phyloP scores from a whole-genome alignment of 2,888 invertebrate species.

The Palloptera scutellata region DNA sequence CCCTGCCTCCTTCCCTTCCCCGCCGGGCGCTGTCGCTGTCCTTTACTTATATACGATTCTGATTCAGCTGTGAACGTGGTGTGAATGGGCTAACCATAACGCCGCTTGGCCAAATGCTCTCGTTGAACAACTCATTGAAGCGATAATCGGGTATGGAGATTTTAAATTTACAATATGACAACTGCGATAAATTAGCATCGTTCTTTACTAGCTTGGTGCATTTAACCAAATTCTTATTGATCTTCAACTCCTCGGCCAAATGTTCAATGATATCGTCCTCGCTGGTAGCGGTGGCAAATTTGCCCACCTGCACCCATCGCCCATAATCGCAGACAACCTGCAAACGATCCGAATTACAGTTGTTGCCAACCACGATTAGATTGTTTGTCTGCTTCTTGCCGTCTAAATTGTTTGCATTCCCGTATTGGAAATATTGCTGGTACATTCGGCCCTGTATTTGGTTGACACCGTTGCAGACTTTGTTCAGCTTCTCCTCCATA shows the following conservation, averaged over 20 bases:
- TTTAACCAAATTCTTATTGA: slow-evolving; percentile 58
- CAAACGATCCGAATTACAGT: slow-evolving; percentile 59
- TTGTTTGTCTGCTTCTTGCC: slow-evolving; percentile 57
- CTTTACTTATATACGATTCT: slow-evolving; percentile 56
- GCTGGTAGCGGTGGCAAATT: slow-evolving; percentile 58
- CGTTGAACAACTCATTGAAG: slow-evolving; percentile 60
- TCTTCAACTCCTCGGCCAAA: slow-evolving; percentile 56
- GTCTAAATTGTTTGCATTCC: slow-evolving; percentile 53
- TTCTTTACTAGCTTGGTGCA: slow-evolving; percentile 60
- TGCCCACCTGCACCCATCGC: slow-evolving; percentile 59
- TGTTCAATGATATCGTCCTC: slow-evolving; percentile 60
- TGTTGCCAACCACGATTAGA: slow-evolving; percentile 58
- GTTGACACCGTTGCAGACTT: slow-evolving; percentile 57
- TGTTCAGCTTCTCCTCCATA: slow-evolving; percentile 59
- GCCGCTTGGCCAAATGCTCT: slow-evolving; percentile 60
- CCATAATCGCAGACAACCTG: slow-evolving; percentile 60
- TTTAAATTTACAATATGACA: slow-evolving; percentile 59
- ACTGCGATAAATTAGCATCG: slow-evolving; percentile 57
- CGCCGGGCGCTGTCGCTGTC: slow-evolving; percentile 21
- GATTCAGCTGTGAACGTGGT: slow-evolving; percentile 59
- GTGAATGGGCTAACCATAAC: slow-evolving; percentile 61
- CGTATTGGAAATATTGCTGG: slow-evolving; percentile 58
- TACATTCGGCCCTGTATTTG: slow-evolving; percentile 60
- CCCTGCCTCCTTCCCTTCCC: slow-evolving; percentile 11
- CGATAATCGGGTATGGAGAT: slow-evolving; percentile 61